These are phyloP conservation scores for Gnathonemus echidnorhynchus DNA, from an alignment of 2,113 vertebrate genomes.

Conservation along the genomic window DNA sequence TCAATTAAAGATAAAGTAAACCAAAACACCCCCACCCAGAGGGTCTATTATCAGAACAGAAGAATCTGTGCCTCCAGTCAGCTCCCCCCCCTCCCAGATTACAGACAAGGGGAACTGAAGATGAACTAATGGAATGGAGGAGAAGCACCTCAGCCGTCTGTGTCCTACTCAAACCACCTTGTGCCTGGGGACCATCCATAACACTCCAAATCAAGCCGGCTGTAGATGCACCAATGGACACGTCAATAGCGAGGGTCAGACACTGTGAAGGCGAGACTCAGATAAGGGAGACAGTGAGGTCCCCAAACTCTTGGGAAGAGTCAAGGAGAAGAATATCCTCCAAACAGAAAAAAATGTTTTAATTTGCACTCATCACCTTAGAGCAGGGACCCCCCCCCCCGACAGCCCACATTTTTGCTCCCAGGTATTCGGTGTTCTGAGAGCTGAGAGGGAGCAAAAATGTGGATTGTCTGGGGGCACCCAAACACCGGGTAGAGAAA, in stretches of 20 bases:
- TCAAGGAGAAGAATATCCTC: neutral
- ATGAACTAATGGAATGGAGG: neutral
- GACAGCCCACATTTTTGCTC: neutral
- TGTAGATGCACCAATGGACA: neutral
- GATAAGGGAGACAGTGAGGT: neutral
- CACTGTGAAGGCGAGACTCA: neutral
- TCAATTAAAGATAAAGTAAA: neutral
- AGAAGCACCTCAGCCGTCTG: neutral
- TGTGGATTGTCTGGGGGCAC: neutral
- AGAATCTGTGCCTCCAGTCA: neutral
- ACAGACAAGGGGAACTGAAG: neutral
- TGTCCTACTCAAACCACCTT: neutral
- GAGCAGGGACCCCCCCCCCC: neutral
- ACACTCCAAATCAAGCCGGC: neutral
- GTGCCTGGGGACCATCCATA: neutral
- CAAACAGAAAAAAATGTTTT: neutral
- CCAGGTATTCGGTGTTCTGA: neutral
- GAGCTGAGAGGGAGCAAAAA: neutral
- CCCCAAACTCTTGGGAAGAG: neutral
- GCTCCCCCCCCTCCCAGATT: neutral
- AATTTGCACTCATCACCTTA: neutral
- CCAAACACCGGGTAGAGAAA: neutral
- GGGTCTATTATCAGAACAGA: neutral
- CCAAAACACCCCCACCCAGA: neutral
- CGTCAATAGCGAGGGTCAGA: neutral